Evolutionary conservation across 92 coral and sea anemone genomes (phyloP).

Genomic region (Umimayanthus chanpuru): DNA sequence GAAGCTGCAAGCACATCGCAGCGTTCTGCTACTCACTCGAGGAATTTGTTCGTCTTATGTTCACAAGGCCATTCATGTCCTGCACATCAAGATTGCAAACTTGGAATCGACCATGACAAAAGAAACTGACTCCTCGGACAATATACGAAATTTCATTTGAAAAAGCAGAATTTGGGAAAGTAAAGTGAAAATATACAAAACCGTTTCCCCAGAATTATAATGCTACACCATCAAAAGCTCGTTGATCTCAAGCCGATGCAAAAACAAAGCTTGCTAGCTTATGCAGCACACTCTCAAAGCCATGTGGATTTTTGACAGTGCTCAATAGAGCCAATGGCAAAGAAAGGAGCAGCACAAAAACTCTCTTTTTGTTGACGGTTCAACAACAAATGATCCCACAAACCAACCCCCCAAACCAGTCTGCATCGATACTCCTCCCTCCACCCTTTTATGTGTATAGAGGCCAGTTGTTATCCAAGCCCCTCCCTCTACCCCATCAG

Average conservation of each 20-base stretch:
- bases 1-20: too few relatives aligned
- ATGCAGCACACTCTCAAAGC: constrained; percentile 41
- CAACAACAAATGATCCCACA: neutral
- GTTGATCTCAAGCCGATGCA: constrained; percentile 17
- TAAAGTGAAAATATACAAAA: too few relatives aligned
- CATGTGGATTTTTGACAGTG: constrained; percentile 48
- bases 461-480: constrained; percentile 23
- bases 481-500: constrained; percentile 33
- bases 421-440: neutral
- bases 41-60: constrained; percentile 3
- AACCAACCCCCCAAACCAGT: constrained; percentile 1
- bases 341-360: constrained; percentile 11
- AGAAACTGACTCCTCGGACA: constrained; percentile 51
- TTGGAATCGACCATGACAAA: constrained; percentile 61
- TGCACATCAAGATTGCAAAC: too few relatives aligned
- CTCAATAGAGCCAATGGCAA: constrained; percentile 36
- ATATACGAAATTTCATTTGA: constrained; percentile 50
- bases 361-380: constrained; percentile 5
- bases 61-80: constrained; percentile 4
- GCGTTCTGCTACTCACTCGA: too few relatives aligned
- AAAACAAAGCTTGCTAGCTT: constrained; percentile 23
- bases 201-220: too few relatives aligned
- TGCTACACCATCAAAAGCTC: too few relatives aligned
- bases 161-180: too few relatives aligned
- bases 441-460: neutral